Evolutionary conservation across 2,888 invertebrate species (phyloP).

Genomic region (Blomia tropicalis): DNA sequence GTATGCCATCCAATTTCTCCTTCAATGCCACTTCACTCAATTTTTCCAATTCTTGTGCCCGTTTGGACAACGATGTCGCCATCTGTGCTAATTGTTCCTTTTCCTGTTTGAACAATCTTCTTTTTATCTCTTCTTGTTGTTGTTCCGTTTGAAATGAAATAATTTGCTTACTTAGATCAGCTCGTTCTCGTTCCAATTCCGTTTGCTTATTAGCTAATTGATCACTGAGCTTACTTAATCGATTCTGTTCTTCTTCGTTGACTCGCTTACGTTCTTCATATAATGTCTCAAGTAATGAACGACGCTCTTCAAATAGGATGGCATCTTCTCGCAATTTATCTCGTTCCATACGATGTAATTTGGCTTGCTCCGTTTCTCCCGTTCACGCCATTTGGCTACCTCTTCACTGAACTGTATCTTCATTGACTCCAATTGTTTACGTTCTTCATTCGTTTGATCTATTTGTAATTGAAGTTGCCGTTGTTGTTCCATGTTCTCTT

Average conservation of each 20-base stretch:
- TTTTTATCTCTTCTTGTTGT: slow-evolving; percentile 14
- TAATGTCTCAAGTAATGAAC: background rate
- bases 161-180: background rate
- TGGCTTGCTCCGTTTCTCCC: slow-evolving; percentile 11
- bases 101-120: slow-evolving; percentile 21
- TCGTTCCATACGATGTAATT: background rate
- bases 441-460: background rate
- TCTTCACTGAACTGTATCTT: background rate
- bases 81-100: slow-evolving; percentile 20
- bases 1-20: slow-evolving; percentile 22
- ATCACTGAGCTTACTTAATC: background rate
- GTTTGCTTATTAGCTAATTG: slow-evolving; percentile 12
- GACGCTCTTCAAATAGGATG: slow-evolving; percentile 13
- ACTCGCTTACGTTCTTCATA: slow-evolving; percentile 8
- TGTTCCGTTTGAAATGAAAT: slow-evolving; percentile 21
- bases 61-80: slow-evolving; percentile 14
- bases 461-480: background rate
- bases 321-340: slow-evolving; percentile 10
- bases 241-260: slow-evolving; percentile 17
- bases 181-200: slow-evolving; percentile 8
- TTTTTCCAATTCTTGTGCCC: slow-evolving; percentile 23
- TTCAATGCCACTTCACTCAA: slow-evolving; percentile 23
- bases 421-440: background rate
- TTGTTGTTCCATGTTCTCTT: background rate
- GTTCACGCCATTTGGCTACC: background rate